Conservation (phyloP, 1,140 invertebrate genomes). For the Drosophila kanapiae region DNA sequence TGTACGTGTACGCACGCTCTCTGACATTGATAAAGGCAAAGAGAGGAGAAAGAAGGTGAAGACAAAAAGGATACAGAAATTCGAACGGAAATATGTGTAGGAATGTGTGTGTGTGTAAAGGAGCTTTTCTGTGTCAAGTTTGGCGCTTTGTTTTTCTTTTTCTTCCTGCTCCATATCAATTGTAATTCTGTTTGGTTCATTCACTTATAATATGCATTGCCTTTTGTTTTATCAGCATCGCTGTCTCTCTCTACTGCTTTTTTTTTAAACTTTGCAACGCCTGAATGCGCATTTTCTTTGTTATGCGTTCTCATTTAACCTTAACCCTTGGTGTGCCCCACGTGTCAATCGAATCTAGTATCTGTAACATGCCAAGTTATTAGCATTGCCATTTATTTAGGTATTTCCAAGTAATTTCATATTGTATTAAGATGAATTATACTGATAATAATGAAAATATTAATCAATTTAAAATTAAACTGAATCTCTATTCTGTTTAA, state of each 20-base stretch:
- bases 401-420: neutral
- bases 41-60: slow-evolving; percentile 30
- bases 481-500: neutral
- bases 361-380: slow-evolving; percentile 6
- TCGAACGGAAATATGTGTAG: slow-evolving; percentile 10
- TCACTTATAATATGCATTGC: slow-evolving; percentile 45
- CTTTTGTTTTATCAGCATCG: slow-evolving; percentile 43
- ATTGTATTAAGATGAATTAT: neutral
- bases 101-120: slow-evolving; percentile 4
- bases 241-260: slow-evolving; percentile 2
- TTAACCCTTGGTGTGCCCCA: slow-evolving; percentile 20
- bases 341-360: slow-evolving; percentile 10
- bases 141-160: slow-evolving; percentile 34
- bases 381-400: no score
- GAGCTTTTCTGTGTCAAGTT: slow-evolving; percentile 61
- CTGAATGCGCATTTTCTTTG: slow-evolving; percentile 51
- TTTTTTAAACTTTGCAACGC: slow-evolving; percentile 17
- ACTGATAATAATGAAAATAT: neutral
- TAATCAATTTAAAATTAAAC: neutral
- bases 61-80: slow-evolving; percentile 81
- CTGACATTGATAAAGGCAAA: slow-evolving; percentile 80
- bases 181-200: slow-evolving; percentile 35
- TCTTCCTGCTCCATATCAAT: slow-evolving; percentile 9
- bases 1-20: slow-evolving; percentile 57
- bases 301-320: slow-evolving; percentile 46